Base-by-base conservation (phyloP, 2,888 invertebrate species). In the Eubasilissa splendida region DNA sequence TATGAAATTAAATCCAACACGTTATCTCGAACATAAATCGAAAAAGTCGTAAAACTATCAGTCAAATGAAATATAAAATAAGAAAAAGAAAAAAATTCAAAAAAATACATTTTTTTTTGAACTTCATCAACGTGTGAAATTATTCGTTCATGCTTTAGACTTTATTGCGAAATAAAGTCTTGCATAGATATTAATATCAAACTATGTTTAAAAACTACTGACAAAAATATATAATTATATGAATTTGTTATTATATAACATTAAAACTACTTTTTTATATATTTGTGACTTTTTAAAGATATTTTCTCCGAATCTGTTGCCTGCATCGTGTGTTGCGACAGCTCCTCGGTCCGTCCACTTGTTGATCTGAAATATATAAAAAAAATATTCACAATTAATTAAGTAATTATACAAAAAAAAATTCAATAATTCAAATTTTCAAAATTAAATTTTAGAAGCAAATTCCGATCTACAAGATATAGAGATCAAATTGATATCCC, bases 131-230 rank as follows among this genome's bases (percentile, higher is more conserved):
- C 58, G 58, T n/a, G 74, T 33, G 74, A 59, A 22, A 53, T 11
- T 58, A 68, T 68, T 77, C 77, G 77, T 77, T 77, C 56, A 77
- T 78, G 77, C 77, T 78, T 71, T 59, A 71, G 60, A 78, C 77
- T 71, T 78, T 78, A 60, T 53, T 52, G 2, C 58, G 60, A 12
- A 60, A 71, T 54, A 77, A 77, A 77, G 77, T 77, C 9, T n/a
- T 77, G 77, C 77, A 77, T 77, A 77, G 42, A 54, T 54, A 52
- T 11, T 0, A 7, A 63, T 11, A 63, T 33, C 12, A 42, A 59
- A 33, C 12, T 59, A 59, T 14, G 22, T 75, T 75, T 58, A 75
- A 73, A 54, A 31, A 42, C 63, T 63, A 60, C 12, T 63, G 65
- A 76, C 63, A 76, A 76, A 76, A 76, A 59, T 75, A 75, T 75